Evolutionary conservation across 2,113 vertebrate genomes (phyloP).

Genomic region (Nansenia antarctica): DNA sequence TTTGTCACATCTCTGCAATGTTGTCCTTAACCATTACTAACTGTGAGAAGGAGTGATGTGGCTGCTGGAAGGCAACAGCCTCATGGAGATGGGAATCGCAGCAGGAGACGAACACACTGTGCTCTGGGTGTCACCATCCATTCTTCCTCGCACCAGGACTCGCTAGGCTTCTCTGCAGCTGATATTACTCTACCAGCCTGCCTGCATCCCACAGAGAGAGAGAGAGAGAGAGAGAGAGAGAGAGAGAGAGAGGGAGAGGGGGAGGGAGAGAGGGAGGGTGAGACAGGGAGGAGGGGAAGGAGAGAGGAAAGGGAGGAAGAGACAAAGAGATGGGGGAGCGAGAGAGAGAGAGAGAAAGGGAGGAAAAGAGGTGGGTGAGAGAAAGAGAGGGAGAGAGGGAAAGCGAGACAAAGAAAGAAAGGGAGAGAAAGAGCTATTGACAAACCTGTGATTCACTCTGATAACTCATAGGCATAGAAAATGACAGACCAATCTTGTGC

Average conservation of each 20-base stretch:
- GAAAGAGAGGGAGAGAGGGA: background rate
- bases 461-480: background rate
- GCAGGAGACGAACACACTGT: background rate
- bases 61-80: background rate
- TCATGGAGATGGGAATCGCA: too few relatives aligned
- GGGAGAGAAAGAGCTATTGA: background rate
- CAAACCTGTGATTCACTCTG: background rate
- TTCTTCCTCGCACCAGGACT: background rate
- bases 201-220: background rate
- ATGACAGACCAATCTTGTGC: slow-evolving; percentile 3
- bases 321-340: background rate
- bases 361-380: background rate
- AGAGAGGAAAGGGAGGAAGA: background rate
- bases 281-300: background rate
- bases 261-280: background rate
- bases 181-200: background rate
- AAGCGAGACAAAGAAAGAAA: background rate
- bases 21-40: background rate
- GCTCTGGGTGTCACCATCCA: background rate
- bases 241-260: background rate
- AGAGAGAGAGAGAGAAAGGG: background rate
- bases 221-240: background rate
- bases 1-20: background rate
- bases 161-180: background rate
- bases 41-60: background rate